Evolutionary conservation across 2,113 vertebrate genomes (phyloP), one percentile per base, ranked within the genome.

Genomic region (Rafetus swinhoei): DNA sequence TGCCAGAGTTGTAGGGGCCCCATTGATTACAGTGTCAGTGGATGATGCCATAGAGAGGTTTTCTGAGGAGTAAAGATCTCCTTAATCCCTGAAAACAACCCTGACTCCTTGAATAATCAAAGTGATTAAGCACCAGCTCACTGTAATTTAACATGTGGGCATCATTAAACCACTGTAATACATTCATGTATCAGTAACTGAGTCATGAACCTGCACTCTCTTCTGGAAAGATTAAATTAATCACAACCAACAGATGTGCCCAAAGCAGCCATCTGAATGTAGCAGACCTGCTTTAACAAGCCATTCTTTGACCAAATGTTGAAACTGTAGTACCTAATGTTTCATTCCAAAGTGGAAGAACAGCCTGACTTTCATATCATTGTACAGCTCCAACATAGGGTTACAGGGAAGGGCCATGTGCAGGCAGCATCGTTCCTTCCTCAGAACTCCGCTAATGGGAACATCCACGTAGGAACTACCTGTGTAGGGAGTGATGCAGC

Each of bases 131-230:
- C 55, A 16, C 35, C 90, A 88, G 10, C 53, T 57, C 45, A 1
- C 69, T 87, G 85, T 79, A 77, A 92, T 91, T 90, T 76, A 56
- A 89, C 6, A 22, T 29, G 54, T 62, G 84, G 65, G 45, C 80
- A 87, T 79, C 96, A 91, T 85, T 81, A 90, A 95, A 53, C 52
- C 29, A 74, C 86, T 74, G 74, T 55, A 88, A 84, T 87, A 76
- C 18, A 83, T 60, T 60, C 1, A 6, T 79, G 76, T 87, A 45
- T 56, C 86, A 65, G 83, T 53, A 81, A 6, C 5, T 2, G 56
- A 89, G 82, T 62, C 55, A 1, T 4, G 55, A 94, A 82, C 85
- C 80, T 82, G 62, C 77, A 12, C 3, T 50, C 54, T 74, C 7
- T 57, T 45, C 86, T 56, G 84, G 76, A n/a, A 79, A 81, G 88